phyloP scores from a whole-genome alignment of 2,797 vertebrate genomes.

The Pantherophis alleghaniensis region DNA sequence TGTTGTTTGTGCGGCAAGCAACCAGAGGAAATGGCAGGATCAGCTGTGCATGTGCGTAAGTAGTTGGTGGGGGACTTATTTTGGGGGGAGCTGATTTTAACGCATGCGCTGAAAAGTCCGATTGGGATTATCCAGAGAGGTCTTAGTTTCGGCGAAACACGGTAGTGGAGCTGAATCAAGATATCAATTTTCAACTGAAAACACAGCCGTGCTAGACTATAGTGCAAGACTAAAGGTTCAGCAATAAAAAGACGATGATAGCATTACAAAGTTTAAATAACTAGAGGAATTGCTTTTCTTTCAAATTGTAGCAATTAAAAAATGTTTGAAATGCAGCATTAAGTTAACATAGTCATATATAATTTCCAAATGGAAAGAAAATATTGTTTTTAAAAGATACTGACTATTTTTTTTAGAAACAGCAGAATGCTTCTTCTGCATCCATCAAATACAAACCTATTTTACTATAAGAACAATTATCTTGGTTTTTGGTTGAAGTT shows the following conservation, averaged over 20 bases:
- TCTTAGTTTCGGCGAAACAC: too few species aligned
- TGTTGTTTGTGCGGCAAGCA: too few species aligned
- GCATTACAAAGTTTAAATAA: neutral
- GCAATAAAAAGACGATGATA: neutral
- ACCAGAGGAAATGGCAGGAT: too few species aligned
- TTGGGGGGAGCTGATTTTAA: too few species aligned
- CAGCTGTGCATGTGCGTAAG: too few species aligned
- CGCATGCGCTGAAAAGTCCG: too few species aligned
- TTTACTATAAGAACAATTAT: neutral
- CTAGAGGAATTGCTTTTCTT: neutral
- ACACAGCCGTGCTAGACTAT: too few species aligned
- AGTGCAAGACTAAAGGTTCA: neutral
- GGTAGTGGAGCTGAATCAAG: neutral
- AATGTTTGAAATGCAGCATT: neutral
- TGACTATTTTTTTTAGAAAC: neutral
- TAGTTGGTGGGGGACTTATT: too few species aligned
- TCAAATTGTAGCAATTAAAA: neutral
- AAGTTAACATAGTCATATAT: neutral
- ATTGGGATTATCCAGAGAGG: too few species aligned
- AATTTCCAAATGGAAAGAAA: neutral
- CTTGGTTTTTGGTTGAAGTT: neutral
- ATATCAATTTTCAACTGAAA: neutral
- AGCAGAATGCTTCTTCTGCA: neutral
- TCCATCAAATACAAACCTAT: neutral
- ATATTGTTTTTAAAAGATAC: neutral